Base-by-base conservation (phyloP, 1,140 invertebrate species). In the Homalodisca vitripennis region DNA sequence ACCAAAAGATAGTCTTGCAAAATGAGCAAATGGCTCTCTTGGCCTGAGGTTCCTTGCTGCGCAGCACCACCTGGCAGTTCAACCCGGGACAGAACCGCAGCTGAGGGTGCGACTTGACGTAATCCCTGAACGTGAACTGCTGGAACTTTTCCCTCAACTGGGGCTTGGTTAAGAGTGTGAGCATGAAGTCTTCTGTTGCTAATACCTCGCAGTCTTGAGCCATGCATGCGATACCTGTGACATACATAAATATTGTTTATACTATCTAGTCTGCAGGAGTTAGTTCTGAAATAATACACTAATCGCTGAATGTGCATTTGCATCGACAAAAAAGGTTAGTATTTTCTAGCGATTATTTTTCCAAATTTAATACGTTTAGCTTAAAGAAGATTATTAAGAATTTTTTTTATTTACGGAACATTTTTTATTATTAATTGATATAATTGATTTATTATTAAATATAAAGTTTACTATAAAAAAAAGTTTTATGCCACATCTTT, bases 161-260 rank as follows among this genome's bases (percentile, higher is more conserved):
- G 30, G 91, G 88, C 77, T 91, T 91, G 51, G 86, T 88, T 20
- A 98, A 82, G 73, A 97, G 83, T 60, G 88, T 88, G 55, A 97
- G 82, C 26, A 98, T 94, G 86, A 99, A 95, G 79, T 98, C 96
- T 84, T 98, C 95, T 29, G 95, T 93, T 55, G 93, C 93, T 73
- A 97, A 80, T 1, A 98, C 87, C 77, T 92, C 88, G 81, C 98
- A 99, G 57, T 93, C 90, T 76, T 90, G 89, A 47, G 93, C 93
- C 97, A 99, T 99, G 80, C 98, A 99, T 75, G 94, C 92, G 74
- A 99, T 98, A 69, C 87, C 92, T 85, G 84, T 87, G 72, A 87
- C n/a, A 67, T 26, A 30, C 6, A 51, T 51, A 48, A 17, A 53
- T 67, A n/a, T n/a, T n/a, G n/a, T n/a, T n/a, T n/a, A n/a, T n/a